Conservation (phyloP, 2,888 invertebrate species). For the Macrosoma leucophasiata region DNA sequence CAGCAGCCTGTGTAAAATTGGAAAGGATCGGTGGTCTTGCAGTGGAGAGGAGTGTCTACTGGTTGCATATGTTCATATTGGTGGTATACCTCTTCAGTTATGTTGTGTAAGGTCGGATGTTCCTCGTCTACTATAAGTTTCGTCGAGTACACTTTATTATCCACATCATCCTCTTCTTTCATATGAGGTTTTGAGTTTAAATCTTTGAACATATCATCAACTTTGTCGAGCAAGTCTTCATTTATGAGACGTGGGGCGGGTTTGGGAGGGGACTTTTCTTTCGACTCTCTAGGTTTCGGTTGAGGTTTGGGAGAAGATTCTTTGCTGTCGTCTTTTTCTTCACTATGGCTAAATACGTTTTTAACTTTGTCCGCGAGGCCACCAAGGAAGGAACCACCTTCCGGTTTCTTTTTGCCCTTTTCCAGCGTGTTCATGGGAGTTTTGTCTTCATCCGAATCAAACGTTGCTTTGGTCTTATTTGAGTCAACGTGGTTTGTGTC, state of each 20-base stretch:
- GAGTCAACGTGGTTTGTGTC: conserved; percentile 63
- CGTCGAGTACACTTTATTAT: conserved; percentile 53
- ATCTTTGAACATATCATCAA: conserved; percentile 72
- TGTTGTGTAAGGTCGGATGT: conserved; percentile 33
- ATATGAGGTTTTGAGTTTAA: conserved; percentile 50
- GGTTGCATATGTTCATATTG: conserved; percentile 67
- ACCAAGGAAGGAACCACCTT: conserved; percentile 57
- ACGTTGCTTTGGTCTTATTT: conserved; percentile 71
- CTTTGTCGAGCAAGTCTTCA: conserved; percentile 65
- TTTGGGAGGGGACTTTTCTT: conserved; percentile 57
- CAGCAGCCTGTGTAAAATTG: conserved; percentile 56
- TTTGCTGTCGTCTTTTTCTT: conserved; percentile 52
- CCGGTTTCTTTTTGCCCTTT: conserved; percentile 65
- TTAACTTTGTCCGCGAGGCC: conserved; percentile 60
- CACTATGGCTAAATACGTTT: conserved; percentile 59
- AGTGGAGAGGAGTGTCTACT: conserved; percentile 53
- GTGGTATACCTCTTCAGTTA: conserved; percentile 52
- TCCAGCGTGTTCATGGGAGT: conserved; percentile 73
- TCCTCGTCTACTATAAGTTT: conserved; percentile 66
- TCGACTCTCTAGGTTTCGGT: conserved; percentile 44
- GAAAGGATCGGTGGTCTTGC: conserved; percentile 53
- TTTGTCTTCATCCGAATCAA: conserved; percentile 74
- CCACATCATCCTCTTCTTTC: conserved; percentile 51
- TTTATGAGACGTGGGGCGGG: conserved; percentile 62
- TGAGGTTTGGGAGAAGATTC: conserved; percentile 50